Evolutionary conservation across 2,113 vertebrate genomes (phyloP).

Genomic region (Paradisaea rubra): DNA sequence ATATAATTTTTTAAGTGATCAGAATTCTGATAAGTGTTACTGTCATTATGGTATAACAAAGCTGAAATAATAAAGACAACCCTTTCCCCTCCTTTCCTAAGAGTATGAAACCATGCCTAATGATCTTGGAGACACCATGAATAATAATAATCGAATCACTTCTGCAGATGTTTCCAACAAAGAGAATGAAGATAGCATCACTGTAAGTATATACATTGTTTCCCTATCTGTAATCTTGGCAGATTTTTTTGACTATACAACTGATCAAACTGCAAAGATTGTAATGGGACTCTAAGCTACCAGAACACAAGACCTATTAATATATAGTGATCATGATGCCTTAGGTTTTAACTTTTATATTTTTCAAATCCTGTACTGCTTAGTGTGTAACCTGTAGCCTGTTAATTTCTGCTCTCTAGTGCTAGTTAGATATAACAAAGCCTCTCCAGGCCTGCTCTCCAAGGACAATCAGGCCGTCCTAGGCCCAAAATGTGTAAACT

Average conservation of each 20-base stretch:
- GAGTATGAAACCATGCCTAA: neutral
- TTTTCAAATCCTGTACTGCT: no score
- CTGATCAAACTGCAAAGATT: neutral
- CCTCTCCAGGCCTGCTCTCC: no score
- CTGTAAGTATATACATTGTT: neutral
- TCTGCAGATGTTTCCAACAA: neutral
- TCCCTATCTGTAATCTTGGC: neutral
- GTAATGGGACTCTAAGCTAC: neutral
- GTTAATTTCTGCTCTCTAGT: no score
- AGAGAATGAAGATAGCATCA: neutral
- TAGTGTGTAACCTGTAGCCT: no score
- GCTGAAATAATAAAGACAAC: neutral
- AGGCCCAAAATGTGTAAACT: no score
- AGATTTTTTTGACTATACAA: neutral
- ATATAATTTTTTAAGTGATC: neutral
- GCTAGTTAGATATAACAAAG: no score
- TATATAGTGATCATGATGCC: no score
- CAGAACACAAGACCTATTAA: neutral
- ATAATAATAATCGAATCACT: neutral
- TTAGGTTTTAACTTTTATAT: no score
- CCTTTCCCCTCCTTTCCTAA: neutral
- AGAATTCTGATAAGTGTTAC: neutral
- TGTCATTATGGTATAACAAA: neutral
- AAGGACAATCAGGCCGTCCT: no score
- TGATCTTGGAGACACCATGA: neutral